Conservation (phyloP, 2,797 vertebrate species). For the Parauchenoglanis ngamensis region DNA sequence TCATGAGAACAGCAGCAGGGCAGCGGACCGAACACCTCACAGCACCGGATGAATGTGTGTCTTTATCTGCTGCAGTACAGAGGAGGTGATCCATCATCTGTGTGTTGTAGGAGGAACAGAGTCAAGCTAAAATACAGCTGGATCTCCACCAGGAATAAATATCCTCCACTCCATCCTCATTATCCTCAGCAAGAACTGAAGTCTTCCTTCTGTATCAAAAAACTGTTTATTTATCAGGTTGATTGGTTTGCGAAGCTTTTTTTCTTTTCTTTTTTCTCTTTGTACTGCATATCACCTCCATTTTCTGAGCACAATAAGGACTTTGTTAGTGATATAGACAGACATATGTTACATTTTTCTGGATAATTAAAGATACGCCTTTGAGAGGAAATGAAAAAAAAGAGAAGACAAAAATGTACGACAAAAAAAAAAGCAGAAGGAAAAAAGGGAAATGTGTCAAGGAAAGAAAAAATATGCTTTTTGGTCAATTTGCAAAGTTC, state of each 20-base stretch:
- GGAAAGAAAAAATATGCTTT: not conserved
- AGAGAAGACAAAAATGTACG: not conserved
- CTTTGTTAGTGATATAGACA: not conserved
- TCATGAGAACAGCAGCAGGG: not conserved
- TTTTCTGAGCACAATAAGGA: not conserved
- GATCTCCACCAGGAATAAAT: not conserved
- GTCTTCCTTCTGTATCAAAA: not conserved
- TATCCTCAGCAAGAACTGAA: not conserved
- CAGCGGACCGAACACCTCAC: conserved; percentile 56
- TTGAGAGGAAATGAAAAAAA: not conserved
- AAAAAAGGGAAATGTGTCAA: not conserved
- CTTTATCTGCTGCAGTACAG: conserved; percentile 53
- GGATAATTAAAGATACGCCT: not conserved
- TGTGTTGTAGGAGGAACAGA: conserved; percentile 46
- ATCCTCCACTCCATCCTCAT: not conserved
- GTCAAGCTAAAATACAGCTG: conserved; percentile 1
- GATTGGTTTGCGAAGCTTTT: not conserved
- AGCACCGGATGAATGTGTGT: conserved; percentile 63
- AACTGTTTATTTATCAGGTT: not conserved
- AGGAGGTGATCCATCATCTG: conserved; percentile 16
- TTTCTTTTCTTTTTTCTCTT: not conserved
- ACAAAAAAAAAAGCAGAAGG: not conserved
- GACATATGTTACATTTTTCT: not conserved
- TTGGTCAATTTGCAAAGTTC: not conserved
- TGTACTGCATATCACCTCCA: not conserved